phyloP scores from a whole-genome alignment of 2,113 vertebrate genomes.

The Tachuris rubrigastra region DNA sequence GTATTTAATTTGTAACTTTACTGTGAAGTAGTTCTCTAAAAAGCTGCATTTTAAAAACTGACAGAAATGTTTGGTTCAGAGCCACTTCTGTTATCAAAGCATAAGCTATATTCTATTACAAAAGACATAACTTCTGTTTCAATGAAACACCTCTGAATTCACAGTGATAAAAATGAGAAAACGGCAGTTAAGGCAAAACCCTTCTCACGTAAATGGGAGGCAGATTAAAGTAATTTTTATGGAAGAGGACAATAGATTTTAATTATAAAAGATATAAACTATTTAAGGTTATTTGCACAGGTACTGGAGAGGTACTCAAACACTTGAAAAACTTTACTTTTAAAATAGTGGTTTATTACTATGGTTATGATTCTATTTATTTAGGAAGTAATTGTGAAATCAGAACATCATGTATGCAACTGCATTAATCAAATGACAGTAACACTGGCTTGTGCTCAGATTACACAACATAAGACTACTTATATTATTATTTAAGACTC shows the following conservation, averaged over 20 bases:
- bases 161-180: background rate
- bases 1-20: background rate
- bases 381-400: background rate
- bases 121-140: background rate
- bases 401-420: background rate
- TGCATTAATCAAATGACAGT: background rate
- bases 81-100: background rate
- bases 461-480: background rate
- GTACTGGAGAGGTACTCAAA: background rate
- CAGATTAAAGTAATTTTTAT: background rate
- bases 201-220: background rate
- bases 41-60: background rate
- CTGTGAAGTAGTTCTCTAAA: background rate
- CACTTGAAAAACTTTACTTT: background rate
- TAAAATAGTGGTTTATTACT: background rate
- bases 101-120: background rate
- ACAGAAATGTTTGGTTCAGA: background rate
- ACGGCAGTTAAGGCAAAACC: background rate
- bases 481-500: background rate
- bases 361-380: background rate
- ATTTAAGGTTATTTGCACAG: background rate
- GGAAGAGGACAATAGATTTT: background rate
- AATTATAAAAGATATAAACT: background rate
- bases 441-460: background rate
- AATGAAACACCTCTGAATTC: background rate